Base-by-base conservation (phyloP, 1,140 invertebrate genomes). In the Hermatobates lingyangjiaoensis region DNA sequence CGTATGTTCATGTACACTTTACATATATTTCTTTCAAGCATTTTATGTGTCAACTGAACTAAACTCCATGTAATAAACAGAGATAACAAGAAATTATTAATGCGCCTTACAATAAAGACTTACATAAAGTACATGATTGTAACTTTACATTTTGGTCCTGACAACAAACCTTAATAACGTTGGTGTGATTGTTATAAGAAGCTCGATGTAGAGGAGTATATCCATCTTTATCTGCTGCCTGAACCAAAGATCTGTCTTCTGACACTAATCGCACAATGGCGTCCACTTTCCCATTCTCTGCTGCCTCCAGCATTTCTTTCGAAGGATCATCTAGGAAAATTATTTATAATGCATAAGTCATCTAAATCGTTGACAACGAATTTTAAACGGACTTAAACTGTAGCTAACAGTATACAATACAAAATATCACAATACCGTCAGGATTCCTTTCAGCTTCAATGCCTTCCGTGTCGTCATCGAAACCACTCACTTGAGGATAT, bases 181-280 rank as follows among this genome's bases (percentile, higher is more conserved):
- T 73, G 7, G 77, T 50, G 62, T 94, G 81, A 62, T 91, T 83
- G 56, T 81, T 83, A 63, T 96, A 97, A 54, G 80, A 82, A n/a
- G 93, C 89, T 63, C 93, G 69, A 58, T 94, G 90, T 27, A 94
- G 67, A 0, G 88, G 83, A 12, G 88, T 90, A 60, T 98, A 98
- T 0, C 81, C 79, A 74, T 98, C 94, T 50, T 74, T 71, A 67
- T 98, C 94, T 25, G 60, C 66, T 7, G 73, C 74, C 63, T 79
- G 67, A 0, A 93, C 69, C 26, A 91, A 66, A 1, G 63, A 59
- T 0, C 70, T 67, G 64, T 88, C 72, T 52, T 68, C 60, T 14
- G 63, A 57, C 0, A 92, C 53, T 34, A 92, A 64, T 56, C 71
- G 68, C 50, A 74, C 70, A 0, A 90, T 64, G 51, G 72, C 67